Percentiles rank a stretch among this genome's conserved stretches.
These are phyloP conservation scores for Micrastur ruficollis DNA, from an alignment of 2,797 vertebrate species.

Conservation along the genomic window DNA sequence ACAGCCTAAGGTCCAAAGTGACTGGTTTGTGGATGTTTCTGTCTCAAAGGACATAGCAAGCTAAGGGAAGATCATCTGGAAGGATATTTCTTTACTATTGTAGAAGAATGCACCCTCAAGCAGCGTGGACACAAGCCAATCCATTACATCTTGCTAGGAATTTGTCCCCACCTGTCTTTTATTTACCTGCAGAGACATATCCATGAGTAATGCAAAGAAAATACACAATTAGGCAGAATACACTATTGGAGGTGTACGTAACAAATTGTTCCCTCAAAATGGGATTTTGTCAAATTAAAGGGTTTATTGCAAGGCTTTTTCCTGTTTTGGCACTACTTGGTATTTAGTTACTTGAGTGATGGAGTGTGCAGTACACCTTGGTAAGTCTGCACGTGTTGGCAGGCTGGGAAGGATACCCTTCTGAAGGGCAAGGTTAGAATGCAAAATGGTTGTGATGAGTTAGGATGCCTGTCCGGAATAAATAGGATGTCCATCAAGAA, in stretches of 20 bases:
- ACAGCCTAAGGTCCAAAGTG: neutral
- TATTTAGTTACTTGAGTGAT: neutral
- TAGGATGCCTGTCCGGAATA: neutral
- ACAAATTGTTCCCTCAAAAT: neutral
- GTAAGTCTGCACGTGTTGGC: neutral
- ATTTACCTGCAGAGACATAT: neutral
- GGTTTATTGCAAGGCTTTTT: neutral
- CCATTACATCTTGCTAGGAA: neutral
- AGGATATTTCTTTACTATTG: neutral
- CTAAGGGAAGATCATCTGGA: neutral
- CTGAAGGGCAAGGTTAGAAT: neutral
- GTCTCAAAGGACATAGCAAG: neutral
- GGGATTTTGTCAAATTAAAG: neutral
- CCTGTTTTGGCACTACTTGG: neutral
- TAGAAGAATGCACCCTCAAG: accelerated
- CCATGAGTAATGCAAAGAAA: neutral
- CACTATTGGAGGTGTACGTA: neutral
- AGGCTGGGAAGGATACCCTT: neutral
- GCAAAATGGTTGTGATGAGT: neutral
- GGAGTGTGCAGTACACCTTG: neutral
- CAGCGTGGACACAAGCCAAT: neutral
- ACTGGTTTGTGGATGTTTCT: neutral
- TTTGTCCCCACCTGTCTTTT: neutral
- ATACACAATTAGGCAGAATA: neutral
- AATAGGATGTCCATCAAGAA: neutral